These are phyloP conservation scores for Crenuchus spilurus DNA, from an alignment of 2,797 vertebrate genomes.

Conservation along the genomic window DNA sequence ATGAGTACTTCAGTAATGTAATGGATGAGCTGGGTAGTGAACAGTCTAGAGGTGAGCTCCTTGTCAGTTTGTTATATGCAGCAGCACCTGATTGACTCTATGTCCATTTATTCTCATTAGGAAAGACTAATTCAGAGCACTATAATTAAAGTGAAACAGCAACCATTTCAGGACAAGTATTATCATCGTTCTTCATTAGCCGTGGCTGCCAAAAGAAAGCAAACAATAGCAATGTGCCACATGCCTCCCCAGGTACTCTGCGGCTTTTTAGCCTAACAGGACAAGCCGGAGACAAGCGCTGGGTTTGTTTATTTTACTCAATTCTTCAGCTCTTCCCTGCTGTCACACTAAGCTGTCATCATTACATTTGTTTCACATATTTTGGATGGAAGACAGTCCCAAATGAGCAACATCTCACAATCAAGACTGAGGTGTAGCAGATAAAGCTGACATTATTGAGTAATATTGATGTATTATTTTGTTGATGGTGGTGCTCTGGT, in stretches of 20 bases:
- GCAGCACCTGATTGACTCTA: conserved; percentile 27
- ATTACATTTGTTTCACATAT: not conserved
- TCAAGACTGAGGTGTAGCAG: no score
- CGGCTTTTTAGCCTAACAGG: conserved; percentile 35
- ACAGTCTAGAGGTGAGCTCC: conserved; percentile 4
- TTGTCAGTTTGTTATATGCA: conserved; percentile 21
- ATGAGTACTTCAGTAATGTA: not conserved
- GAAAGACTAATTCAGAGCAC: conserved; percentile 48
- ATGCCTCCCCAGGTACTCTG: conserved; percentile 37
- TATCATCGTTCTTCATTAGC: conserved; percentile 78
- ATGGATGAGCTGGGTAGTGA: conserved; percentile 2
- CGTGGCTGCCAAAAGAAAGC: conserved; percentile 61
- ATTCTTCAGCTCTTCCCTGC: not conserved
- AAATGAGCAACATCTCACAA: not conserved
- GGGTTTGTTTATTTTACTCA: conserved; percentile 16
- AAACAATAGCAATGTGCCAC: conserved; percentile 51
- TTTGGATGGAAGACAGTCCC: not conserved
- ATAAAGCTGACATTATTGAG: not conserved
- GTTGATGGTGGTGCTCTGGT: not conserved
- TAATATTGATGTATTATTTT: not conserved
- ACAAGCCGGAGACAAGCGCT: conserved; percentile 24
- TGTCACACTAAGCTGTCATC: not conserved
- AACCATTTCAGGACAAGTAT: conserved; percentile 63
- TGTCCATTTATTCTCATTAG: conserved; percentile 55
- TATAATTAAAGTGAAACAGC: conserved; percentile 68